Percentiles rank a stretch among this genome's conserved stretches.
phyloP scores from a whole-genome alignment of 2,113 vertebrate genomes.

The Otolemur garnettii region DNA sequence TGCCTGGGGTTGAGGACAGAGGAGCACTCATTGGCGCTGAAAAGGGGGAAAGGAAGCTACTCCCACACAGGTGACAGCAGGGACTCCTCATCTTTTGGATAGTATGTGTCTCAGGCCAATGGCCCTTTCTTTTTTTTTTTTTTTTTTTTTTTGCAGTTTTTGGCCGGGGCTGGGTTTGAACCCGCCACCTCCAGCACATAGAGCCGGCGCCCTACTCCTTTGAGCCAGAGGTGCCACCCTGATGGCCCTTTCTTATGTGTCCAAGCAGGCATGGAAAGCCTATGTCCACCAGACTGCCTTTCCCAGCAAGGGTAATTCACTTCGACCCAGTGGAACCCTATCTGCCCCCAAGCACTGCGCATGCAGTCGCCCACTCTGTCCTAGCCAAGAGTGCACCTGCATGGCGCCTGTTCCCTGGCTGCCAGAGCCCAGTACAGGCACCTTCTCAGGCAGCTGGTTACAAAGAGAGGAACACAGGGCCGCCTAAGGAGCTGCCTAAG shows the following conservation, averaged over 20 bases:
- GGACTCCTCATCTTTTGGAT: background rate
- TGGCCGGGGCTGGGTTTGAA: too few species aligned
- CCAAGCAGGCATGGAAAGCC: fast-evolving
- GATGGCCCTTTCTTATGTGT: fast-evolving
- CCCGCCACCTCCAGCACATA: too few species aligned
- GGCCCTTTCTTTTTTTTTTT: too few species aligned
- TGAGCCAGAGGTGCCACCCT: too few species aligned
- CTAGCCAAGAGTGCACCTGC: fast-evolving
- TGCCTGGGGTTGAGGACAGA: background rate
- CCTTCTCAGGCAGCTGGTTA: background rate
- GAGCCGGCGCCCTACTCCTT: too few species aligned
- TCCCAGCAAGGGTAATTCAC: fast-evolving
- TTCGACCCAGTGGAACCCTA: background rate
- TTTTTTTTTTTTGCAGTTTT: too few species aligned
- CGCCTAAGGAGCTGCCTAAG: background rate
- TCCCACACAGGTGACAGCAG: too few species aligned
- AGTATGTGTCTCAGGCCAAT: too few species aligned
- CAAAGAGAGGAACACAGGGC: fast-evolving
- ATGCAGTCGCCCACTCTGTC: fast-evolving
- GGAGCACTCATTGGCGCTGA: too few species aligned
- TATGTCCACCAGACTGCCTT: background rate
- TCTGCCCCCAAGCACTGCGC: too few species aligned
- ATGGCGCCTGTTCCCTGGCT: fast-evolving
- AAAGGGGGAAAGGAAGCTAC: background rate
- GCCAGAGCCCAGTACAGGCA: fast-evolving